These are phyloP conservation scores for Amiota minor DNA, from an alignment of 2,888 invertebrate species.

Conservation along the genomic window DNA sequence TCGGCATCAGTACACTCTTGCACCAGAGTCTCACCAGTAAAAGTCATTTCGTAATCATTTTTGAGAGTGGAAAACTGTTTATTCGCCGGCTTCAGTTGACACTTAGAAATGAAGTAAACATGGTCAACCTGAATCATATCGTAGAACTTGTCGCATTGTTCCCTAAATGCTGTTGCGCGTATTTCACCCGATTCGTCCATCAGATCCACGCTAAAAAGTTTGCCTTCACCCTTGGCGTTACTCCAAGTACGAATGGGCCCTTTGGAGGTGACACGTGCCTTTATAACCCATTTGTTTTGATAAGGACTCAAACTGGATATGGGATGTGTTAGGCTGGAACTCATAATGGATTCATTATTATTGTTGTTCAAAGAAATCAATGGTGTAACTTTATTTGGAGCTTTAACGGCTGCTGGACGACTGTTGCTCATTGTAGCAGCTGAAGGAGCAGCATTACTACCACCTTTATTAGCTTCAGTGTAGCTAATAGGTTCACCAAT, in stretches of 20 bases:
- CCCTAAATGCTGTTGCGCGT: slow-evolving; percentile 90
- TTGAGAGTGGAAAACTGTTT: slow-evolving; percentile 87
- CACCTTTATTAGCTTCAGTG: slow-evolving; percentile 65
- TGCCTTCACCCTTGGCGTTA: slow-evolving; percentile 94
- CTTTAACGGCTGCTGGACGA: slow-evolving; percentile 33
- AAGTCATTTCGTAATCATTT: slow-evolving; percentile 97
- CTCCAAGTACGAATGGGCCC: slow-evolving; percentile 88
- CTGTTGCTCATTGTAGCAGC: slow-evolving; percentile 41
- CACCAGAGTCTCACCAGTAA: slow-evolving; percentile 82
- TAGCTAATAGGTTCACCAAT: slow-evolving; percentile 88
- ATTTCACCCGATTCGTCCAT: slow-evolving; percentile 96
- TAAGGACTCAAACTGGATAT: slow-evolving; percentile 93
- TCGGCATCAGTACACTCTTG: slow-evolving; percentile 75
- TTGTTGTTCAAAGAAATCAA: slow-evolving; percentile 46
- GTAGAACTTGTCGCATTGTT: slow-evolving; percentile 90
- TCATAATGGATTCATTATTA: slow-evolving; percentile 67
- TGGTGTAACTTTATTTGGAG: neutral
- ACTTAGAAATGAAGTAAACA: slow-evolving; percentile 90
- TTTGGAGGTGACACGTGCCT: slow-evolving; percentile 90
- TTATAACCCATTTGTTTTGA: slow-evolving; percentile 95
- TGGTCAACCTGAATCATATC: slow-evolving; percentile 90
- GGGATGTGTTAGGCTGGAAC: slow-evolving; percentile 75
- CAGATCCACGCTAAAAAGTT: slow-evolving; percentile 93
- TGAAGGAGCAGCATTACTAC: slow-evolving; percentile 1
- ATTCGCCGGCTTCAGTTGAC: slow-evolving; percentile 92